phyloP scores from a whole-genome alignment of 2,113 vertebrate genomes.

The Centropristis striata region DNA sequence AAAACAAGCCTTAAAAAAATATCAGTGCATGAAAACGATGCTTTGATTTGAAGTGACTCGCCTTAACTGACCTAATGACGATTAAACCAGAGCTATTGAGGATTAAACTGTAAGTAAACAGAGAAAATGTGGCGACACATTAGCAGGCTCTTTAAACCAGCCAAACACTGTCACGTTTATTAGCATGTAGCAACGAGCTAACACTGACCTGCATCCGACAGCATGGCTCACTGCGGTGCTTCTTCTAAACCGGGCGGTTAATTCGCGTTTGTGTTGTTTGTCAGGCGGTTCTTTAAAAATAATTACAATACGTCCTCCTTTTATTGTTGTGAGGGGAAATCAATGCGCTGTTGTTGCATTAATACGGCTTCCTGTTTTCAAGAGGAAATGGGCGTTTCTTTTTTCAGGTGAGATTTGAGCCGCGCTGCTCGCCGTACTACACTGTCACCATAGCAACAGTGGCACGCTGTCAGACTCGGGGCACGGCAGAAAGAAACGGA shows the following conservation, averaged over 20 bases:
- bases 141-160: slow-evolving; percentile 46
- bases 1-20: too few species aligned
- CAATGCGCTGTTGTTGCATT: slow-evolving; percentile 38
- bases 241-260: background rate
- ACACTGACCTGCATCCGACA: slow-evolving; percentile 83
- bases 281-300: too few species aligned
- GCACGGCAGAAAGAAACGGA: background rate
- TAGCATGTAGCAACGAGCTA: slow-evolving; percentile 48
- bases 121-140: background rate
- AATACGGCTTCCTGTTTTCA: slow-evolving; percentile 67
- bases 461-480: background rate
- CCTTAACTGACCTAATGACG: too few species aligned
- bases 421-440: slow-evolving; percentile 47
- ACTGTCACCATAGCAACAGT: slow-evolving; percentile 64
- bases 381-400: slow-evolving; percentile 69
- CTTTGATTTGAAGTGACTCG: too few species aligned
- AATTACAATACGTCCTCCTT: slow-evolving; percentile 1
- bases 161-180: slow-evolving; percentile 58
- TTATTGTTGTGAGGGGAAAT: slow-evolving; percentile 66
- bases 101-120: background rate
- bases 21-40: too few species aligned
- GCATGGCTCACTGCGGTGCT: slow-evolving; percentile 59
- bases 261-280: background rate
- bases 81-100: background rate
- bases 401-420: background rate